These are phyloP conservation scores for Hypselothyrea guttata DNA, from an alignment of 2,888 invertebrate genomes.

Conservation along the genomic window DNA sequence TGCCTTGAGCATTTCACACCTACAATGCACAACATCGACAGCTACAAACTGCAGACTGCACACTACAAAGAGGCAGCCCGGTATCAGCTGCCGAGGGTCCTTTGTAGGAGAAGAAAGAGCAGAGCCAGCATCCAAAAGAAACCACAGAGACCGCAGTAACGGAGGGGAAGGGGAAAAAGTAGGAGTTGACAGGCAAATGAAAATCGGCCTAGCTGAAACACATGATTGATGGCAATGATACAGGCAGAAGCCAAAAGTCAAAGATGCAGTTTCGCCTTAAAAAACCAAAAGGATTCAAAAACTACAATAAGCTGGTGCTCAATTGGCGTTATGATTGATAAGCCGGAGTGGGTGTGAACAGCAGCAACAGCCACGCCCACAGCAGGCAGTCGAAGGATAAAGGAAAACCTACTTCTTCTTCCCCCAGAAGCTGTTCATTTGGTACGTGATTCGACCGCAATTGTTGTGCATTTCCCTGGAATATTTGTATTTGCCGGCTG, in stretches of 20 bases:
- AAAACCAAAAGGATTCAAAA: slow-evolving; percentile 45
- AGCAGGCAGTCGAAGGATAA: slow-evolving; percentile 10
- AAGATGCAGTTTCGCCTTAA: slow-evolving; percentile 45
- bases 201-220: slow-evolving; percentile 38
- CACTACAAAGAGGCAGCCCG: slow-evolving; percentile 16
- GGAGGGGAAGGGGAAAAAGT: slow-evolving; percentile 62
- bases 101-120: slow-evolving; percentile 3
- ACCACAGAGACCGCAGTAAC: slow-evolving; percentile 61
- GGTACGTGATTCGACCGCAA: slow-evolving; percentile 63
- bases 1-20: slow-evolving; percentile 78
- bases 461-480: slow-evolving; percentile 43
- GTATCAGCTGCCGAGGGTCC: slow-evolving; percentile 66
- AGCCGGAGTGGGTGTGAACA: slow-evolving; percentile 64
- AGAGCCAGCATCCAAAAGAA: too few species aligned
- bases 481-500: slow-evolving; percentile 7
- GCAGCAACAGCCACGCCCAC: slow-evolving; percentile 53
- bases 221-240: slow-evolving; percentile 69
- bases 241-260: slow-evolving; percentile 69
- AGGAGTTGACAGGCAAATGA: slow-evolving; percentile 70
- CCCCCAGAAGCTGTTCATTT: slow-evolving; percentile 37
- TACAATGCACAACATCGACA: slow-evolving; percentile 57
- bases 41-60: too few species aligned
- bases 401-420: slow-evolving; percentile 10
- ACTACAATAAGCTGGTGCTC: slow-evolving; percentile 37
- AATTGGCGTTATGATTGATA: slow-evolving; percentile 70